Evolutionary conservation across 2,113 vertebrate genomes (phyloP).

Genomic region (Ornithorhynchus anatinus): DNA sequence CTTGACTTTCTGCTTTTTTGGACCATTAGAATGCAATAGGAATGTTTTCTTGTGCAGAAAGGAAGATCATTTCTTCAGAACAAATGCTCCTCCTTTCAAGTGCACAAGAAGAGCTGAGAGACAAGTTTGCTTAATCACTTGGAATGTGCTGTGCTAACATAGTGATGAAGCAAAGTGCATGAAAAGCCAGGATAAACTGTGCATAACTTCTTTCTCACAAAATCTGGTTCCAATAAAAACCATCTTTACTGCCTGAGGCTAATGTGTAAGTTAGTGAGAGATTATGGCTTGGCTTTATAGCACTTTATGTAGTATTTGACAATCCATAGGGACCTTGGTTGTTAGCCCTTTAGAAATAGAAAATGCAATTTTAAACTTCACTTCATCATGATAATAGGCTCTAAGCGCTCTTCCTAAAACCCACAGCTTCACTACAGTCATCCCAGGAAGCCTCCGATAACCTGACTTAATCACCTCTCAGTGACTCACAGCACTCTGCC

Average conservation of each 20-base stretch:
- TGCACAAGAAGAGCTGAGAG: slow-evolving; percentile 14
- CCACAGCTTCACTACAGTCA: slow-evolving; percentile 38
- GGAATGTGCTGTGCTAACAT: slow-evolving; percentile 43
- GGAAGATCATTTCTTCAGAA: slow-evolving; percentile 38
- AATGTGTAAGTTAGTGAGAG: slow-evolving; percentile 61
- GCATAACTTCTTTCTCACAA: slow-evolving; percentile 44
- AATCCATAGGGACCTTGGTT: slow-evolving; percentile 50
- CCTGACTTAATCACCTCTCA: slow-evolving; percentile 40
- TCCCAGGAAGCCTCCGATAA: slow-evolving; percentile 46
- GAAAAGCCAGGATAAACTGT: slow-evolving; percentile 45
- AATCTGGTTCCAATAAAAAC: slow-evolving; percentile 68
- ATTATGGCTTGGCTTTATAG: slow-evolving; percentile 57
- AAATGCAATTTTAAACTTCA: slow-evolving; percentile 61
- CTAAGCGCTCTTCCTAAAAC: slow-evolving; percentile 45
- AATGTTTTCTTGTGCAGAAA: slow-evolving; percentile 10
- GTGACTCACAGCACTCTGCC: slow-evolving; percentile 23
- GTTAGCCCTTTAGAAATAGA: slow-evolving; percentile 61
- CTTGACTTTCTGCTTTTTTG: not conserved
- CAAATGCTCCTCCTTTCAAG: slow-evolving; percentile 39
- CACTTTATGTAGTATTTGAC: slow-evolving; percentile 58
- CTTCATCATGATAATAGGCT: slow-evolving; percentile 62
- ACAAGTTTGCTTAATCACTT: slow-evolving; percentile 42
- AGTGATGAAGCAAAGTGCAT: slow-evolving; percentile 16
- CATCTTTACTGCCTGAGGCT: slow-evolving; percentile 67
- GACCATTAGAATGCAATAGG: slow-evolving; percentile 5